These are phyloP conservation scores for Enoplosus armatus DNA, from an alignment of 2,797 vertebrate genomes.

Conservation along the genomic window DNA sequence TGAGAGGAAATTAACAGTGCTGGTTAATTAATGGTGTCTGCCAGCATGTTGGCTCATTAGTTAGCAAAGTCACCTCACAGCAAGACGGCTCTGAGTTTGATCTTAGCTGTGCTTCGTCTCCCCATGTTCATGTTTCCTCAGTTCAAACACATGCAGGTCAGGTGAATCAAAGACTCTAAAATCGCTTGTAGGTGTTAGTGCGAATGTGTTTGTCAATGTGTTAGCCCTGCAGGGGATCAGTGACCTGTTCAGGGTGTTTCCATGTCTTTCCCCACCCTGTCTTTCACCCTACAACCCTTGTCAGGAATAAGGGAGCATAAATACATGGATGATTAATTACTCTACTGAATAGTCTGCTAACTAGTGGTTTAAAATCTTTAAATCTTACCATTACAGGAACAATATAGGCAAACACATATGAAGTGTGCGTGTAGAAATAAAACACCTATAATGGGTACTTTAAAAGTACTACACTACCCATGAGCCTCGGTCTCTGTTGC, in stretches of 20 bases:
- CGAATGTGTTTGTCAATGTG: conserved; percentile 9
- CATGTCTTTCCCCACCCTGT: background rate
- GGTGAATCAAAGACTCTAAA: conserved; percentile 5
- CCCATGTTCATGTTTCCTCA: conserved; percentile 18
- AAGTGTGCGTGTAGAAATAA: background rate
- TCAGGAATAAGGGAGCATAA: background rate
- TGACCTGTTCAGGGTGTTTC: background rate
- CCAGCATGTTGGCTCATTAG: conserved; percentile 73
- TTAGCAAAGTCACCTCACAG: conserved; percentile 68
- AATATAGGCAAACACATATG: background rate
- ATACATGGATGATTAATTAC: conserved; percentile 2
- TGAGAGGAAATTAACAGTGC: conserved; percentile 72
- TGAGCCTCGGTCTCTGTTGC: background rate
- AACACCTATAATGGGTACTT: no score
- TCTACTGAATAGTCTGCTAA: background rate
- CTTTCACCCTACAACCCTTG: background rate
- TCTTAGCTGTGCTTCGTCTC: conserved; percentile 49
- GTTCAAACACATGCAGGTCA: conserved; percentile 29
- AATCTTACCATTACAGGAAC: background rate
- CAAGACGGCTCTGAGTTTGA: conserved; percentile 61
- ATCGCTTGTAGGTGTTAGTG: background rate
- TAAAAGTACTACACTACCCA: background rate
- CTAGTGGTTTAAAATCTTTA: background rate
- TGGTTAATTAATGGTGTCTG: conserved; percentile 72
- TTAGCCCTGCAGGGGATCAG: background rate